Base-by-base conservation (phyloP, 1,140 invertebrate species). In the Teleopsis dalmanni region DNA sequence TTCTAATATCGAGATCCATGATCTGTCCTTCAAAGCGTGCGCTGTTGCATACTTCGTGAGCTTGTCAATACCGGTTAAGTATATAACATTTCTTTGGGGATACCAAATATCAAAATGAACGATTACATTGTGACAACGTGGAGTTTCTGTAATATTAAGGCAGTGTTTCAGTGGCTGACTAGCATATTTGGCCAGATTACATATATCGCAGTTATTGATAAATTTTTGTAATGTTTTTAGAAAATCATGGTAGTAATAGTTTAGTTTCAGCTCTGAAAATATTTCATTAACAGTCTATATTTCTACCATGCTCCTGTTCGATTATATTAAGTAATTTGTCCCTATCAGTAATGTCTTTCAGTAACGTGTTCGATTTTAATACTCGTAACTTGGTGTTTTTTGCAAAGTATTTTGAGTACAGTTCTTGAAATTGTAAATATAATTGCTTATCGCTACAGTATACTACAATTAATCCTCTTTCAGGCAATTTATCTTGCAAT, bases 181-280 rank as follows among this genome's bases (percentile, higher is more conserved):
- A 37, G 18, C 35, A 37, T 37, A 21, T 37, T 37, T 37, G 18
- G 35, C 35, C 22, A 21, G 22, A 19, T 37, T 16, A 37, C 35
- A 37, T 37, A 37, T 21, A 19, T 37, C 18, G 7, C 35, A 37
- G 22, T 37, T 37, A 37, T 37, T 37, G 18, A 37, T 37, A 37
- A 37, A 37, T 3, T 21, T 37, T 19, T 16, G 18, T 19, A 37
- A 19, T 37, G 22, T 10, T 37, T 37, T 16, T 37, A 19, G 18
- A 19, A 37, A 37, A 19, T 37, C 22, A 4, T 16, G 35, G 22
- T 19, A 19, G 14, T 37, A 37, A 5, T 19, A 11, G 18, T 37
- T 37, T 4, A 19, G 16, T 37, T 37, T 37, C 22, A 37, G 22
- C 22, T n/a, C n/a, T n/a, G n/a, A n/a, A n/a, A n/a, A n/a, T n/a